phyloP scores from a whole-genome alignment of 2,888 invertebrate species.

The Cheilosia grossa region DNA sequence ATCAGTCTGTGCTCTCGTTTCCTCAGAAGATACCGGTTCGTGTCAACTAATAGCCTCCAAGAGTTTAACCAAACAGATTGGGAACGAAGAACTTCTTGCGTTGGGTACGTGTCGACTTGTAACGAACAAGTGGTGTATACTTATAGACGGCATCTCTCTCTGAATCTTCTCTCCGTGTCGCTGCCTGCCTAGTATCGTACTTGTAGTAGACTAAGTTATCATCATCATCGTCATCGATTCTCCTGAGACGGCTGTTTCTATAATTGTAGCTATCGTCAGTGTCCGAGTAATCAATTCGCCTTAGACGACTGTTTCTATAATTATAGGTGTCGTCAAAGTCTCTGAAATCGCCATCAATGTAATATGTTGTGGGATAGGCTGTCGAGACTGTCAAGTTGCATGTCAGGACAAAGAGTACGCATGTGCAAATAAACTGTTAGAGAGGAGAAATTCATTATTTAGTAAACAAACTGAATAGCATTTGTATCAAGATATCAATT shows the following conservation, averaged over 20 bases:
- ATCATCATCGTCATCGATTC: constrained; percentile 80
- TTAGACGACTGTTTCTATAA: constrained; percentile 77
- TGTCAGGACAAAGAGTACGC: constrained; percentile 28
- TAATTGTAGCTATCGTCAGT: constrained; percentile 46
- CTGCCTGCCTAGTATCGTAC: constrained; percentile 3
- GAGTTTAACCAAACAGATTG: constrained; percentile 80
- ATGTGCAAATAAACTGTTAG: constrained; percentile 35
- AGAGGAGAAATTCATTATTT: neutral
- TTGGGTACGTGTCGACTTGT: constrained; percentile 78
- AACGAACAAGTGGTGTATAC: constrained; percentile 77
- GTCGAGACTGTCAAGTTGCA: constrained; percentile 24
- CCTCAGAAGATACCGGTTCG: neutral
- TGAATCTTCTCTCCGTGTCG: constrained; percentile 34
- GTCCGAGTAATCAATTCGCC: constrained; percentile 78
- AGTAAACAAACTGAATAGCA: neutral
- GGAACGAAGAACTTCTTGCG: constrained; percentile 82
- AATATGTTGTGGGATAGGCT: constrained; percentile 38
- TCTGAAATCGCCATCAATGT: constrained; percentile 37
- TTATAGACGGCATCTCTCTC: constrained; percentile 59
- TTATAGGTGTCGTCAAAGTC: constrained; percentile 17
- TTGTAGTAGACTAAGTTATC: constrained; percentile 47
- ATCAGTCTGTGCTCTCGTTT: constrained; percentile 64
- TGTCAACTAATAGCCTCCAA: too few relatives aligned
- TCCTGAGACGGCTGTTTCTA: constrained; percentile 77
- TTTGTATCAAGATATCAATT: neutral